Base-by-base conservation (phyloP, 1,140 invertebrate genomes). In the Cecropterus lyciades region DNA sequence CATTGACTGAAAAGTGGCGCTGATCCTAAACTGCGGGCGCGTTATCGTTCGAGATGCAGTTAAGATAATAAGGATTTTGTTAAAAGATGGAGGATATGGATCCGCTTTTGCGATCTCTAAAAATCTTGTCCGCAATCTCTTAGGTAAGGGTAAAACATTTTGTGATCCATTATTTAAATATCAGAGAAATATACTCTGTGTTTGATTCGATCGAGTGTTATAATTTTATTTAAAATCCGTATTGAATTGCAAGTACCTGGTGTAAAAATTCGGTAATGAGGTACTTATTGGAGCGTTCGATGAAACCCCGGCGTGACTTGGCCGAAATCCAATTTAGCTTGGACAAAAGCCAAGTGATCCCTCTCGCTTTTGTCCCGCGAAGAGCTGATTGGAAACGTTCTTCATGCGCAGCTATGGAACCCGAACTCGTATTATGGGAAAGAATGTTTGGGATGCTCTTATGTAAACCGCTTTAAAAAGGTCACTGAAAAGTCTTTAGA, bases 301-400 rank as follows among this genome's bases (percentile, higher is more conserved):
- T 59, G 55, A 59, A 46, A 59, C 43, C 56, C 24, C 14, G 24
- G 13, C 42, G 56, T 59, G 56, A 59, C 42, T 59, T 59, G 56
- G 56, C 15, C 56, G 27, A 60, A 60, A 60, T 60, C 56, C 43
- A 60, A 60, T 60, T 60, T 60, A 48, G 43, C 45, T 60, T 60
- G 57, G 57, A 60, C 57, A 60, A 60, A 60, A 43, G 57, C 57
- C 57, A 60, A 60, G 43, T 60, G 57, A 60, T 60, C 43, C 57
- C 57, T 60, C 57, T 60, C 57, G 57, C 57, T 60, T 48, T 60
- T 60, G 57, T 60, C 57, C 57, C 45, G 45, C 57, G 57, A 60
- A 60, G 57, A 60, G 27, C 57, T 60, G 57, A 60, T 60, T 60
- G 57, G 57, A 60, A 60, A 60, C 43, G 57, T 60, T 60, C 57